These are phyloP conservation scores for Schrankia costaestrigalis DNA, from an alignment of 2,888 invertebrate species.

Conservation along the genomic window DNA sequence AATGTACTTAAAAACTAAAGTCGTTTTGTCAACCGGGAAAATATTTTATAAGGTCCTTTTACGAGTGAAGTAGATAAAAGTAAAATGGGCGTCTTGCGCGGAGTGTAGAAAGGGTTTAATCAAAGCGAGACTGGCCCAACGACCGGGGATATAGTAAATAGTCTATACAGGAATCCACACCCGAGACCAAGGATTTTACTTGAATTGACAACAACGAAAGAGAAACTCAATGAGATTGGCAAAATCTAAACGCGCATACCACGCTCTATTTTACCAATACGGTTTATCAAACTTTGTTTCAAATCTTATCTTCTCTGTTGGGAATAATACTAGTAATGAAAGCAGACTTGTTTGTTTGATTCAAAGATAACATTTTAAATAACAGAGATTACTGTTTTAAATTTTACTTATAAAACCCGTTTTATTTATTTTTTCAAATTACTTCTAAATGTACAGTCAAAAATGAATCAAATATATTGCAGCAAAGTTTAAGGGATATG, in stretches of 20 bases:
- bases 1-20: conserved; percentile 22
- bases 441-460: too few relatives aligned
- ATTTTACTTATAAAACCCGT: too few relatives aligned
- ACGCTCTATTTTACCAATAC: too few relatives aligned
- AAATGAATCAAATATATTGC: too few relatives aligned
- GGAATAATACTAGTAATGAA: too few relatives aligned
- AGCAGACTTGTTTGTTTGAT: too few relatives aligned
- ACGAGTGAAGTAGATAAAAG: conserved; percentile 58
- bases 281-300: too few relatives aligned
- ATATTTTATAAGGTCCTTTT: conserved; percentile 53
- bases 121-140: conserved; percentile 58
- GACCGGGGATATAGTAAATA: conserved; percentile 58
- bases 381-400: too few relatives aligned
- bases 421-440: too few relatives aligned
- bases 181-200: conserved; percentile 19
- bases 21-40: conserved; percentile 35
- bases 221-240: conserved; percentile 2
- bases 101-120: conserved; percentile 65
- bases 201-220: conserved; percentile 10
- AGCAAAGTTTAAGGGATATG: too few relatives aligned
- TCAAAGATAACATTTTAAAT: too few relatives aligned
- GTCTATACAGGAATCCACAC: conserved; percentile 33
- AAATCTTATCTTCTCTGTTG: too few relatives aligned
- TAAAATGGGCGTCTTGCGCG: conserved; percentile 50
- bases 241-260: not conserved